These are phyloP conservation scores for Matsumyia berberina DNA, from an alignment of 2,888 invertebrate genomes.

Conservation along the genomic window DNA sequence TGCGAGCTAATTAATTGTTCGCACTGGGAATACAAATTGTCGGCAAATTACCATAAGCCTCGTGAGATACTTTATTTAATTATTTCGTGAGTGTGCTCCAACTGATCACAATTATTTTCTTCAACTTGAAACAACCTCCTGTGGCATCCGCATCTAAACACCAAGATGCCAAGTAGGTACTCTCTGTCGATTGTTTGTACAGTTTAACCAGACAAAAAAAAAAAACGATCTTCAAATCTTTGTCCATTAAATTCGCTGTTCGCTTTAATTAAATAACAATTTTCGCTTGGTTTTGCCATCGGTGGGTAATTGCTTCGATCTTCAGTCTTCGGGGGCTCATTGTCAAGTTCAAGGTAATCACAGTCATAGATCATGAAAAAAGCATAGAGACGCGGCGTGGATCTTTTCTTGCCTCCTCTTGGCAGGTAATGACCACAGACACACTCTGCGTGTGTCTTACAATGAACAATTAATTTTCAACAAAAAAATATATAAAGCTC, in stretches of 20 bases:
- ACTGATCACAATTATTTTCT: too few species aligned
- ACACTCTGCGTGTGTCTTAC: not conserved
- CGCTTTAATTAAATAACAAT: slow-evolving; percentile 38
- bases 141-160: slow-evolving; percentile 13
- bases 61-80: too few species aligned
- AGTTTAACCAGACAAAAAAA: slow-evolving; percentile 4
- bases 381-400: not conserved
- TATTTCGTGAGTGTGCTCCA: too few species aligned
- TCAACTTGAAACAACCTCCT: slow-evolving; percentile 13
- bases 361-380: slow-evolving; percentile 67
- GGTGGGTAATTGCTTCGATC: slow-evolving; percentile 44
- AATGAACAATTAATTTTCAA: slow-evolving; percentile 43
- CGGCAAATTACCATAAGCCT: too few species aligned
- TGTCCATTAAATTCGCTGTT: slow-evolving; percentile 47
- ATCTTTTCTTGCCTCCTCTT: slow-evolving; percentile 29
- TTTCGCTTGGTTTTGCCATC: slow-evolving; percentile 35
- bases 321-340: slow-evolving; percentile 46
- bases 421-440: slow-evolving; percentile 47
- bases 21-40: too few species aligned
- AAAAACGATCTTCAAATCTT: slow-evolving; percentile 22
- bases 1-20: too few species aligned
- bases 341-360: slow-evolving; percentile 75
- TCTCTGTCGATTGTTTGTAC: not conserved
- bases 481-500: not conserved
- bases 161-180: too few species aligned